Percentiles rank a stretch among this genome's conserved stretches.
Conservation (phyloP, 2,888 invertebrate genomes). For the Chloromyia formosa region DNA sequence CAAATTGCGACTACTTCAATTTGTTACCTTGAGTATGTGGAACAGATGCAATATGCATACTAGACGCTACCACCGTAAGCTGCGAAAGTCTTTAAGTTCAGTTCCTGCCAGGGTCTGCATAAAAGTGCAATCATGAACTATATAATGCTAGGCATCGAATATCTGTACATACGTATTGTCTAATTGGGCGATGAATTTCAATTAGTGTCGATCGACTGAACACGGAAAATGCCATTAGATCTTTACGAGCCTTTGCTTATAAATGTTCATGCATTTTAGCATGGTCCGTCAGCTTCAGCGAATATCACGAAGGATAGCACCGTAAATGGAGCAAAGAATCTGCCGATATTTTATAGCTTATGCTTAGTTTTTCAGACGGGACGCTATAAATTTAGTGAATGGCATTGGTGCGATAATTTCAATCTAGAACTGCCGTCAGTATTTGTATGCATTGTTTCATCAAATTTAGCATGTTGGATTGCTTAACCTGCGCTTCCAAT, state of each 20-base stretch:
- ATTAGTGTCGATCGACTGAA: conserved; percentile 47
- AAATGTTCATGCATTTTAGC: background rate
- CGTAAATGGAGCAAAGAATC: conserved; percentile 41
- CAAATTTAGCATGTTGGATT: too few relatives aligned
- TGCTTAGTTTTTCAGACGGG: conserved; percentile 5
- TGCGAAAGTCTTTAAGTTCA: background rate
- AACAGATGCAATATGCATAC: conserved; percentile 1
- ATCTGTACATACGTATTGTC: conserved; percentile 8
- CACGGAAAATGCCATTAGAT: conserved; percentile 43
- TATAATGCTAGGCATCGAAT: conserved; percentile 1
- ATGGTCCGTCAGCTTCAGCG: background rate
- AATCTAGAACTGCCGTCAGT: too few relatives aligned
- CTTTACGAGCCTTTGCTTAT: conserved; percentile 22
- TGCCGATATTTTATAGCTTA: conserved; percentile 18
- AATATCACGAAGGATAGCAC: conserved; percentile 13
- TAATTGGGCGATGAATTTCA: conserved; percentile 47
- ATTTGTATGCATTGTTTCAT: too few relatives aligned
- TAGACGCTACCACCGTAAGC: background rate
- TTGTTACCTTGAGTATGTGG: conserved; percentile 21
- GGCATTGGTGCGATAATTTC: background rate
- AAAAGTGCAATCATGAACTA: conserved; percentile 17
- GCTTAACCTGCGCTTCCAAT: too few relatives aligned
- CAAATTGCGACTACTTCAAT: background rate
- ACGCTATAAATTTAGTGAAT: conserved; percentile 4
- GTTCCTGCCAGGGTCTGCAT: conserved; percentile 4